phyloP scores from a whole-genome alignment of 1,140 invertebrate genomes.

The Anastrepha obliqua region DNA sequence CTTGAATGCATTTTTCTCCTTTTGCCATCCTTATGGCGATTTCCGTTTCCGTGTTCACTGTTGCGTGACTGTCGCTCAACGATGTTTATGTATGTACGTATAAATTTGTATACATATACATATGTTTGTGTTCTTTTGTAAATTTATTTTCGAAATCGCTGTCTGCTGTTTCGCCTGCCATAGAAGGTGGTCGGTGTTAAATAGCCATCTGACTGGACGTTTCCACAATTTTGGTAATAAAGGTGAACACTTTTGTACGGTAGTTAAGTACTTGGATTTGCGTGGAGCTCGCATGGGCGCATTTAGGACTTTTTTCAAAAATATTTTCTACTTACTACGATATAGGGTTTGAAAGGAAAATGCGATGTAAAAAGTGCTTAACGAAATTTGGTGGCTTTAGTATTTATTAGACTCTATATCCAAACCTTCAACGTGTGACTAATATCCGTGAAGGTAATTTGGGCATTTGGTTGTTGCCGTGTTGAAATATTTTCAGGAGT shows the following conservation, averaged over 20 bases:
- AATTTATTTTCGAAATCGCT: neutral
- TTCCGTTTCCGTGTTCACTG: constrained; percentile 6
- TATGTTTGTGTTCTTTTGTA: neutral
- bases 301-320: neutral
- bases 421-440: neutral
- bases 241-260: neutral
- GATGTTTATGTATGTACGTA: neutral
- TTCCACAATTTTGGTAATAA: neutral
- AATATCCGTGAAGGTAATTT: neutral
- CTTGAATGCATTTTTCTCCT: neutral
- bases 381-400: neutral
- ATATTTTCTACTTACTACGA: too few relatives aligned
- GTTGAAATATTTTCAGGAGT: constrained; percentile 20
- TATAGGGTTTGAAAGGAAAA: too few relatives aligned
- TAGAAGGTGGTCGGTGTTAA: too few relatives aligned
- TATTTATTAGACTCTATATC: neutral
- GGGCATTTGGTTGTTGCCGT: neutral
- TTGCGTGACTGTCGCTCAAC: constrained; percentile 31
- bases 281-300: neutral
- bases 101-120: neutral
- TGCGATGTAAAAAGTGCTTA: neutral
- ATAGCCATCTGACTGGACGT: neutral
- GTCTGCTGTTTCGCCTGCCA: neutral
- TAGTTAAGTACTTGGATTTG: neutral
- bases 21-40: constrained; percentile 27